Evolutionary conservation across 2,113 vertebrate species (phyloP).

Genomic region (Hiodon tergisus): DNA sequence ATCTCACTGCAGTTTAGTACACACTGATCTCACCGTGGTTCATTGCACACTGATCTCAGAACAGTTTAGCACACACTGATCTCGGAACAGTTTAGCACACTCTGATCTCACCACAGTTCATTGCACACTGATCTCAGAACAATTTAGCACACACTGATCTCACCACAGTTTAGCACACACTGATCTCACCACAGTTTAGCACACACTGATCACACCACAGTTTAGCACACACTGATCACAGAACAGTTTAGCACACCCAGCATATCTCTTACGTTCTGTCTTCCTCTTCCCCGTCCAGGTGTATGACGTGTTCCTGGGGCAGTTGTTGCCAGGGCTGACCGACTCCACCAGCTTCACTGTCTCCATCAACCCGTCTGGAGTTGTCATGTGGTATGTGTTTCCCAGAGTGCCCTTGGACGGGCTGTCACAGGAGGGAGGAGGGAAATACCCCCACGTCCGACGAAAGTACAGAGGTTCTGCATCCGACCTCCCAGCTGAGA

Average conservation of each 20-base stretch:
- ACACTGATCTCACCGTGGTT: too few species aligned
- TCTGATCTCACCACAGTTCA: too few species aligned
- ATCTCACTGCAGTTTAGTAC: not conserved
- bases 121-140: too few species aligned
- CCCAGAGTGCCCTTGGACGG: conserved; percentile 34
- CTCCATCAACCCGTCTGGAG: conserved; percentile 78
- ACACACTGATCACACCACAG: too few species aligned
- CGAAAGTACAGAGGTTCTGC: not conserved
- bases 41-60: too few species aligned
- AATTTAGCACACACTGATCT: too few species aligned
- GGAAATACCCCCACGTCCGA: not conserved
- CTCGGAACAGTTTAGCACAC: too few species aligned
- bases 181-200: too few species aligned
- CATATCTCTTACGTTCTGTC: not conserved
- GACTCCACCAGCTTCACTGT: conserved; percentile 68
- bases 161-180: too few species aligned
- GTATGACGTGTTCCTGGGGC: conserved; percentile 60
- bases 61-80: too few species aligned
- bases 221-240: too few species aligned
- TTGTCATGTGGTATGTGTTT: conserved; percentile 86
- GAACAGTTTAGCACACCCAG: not conserved
- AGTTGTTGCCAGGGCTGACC: conserved; percentile 49
- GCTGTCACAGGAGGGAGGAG: conserved; percentile 8
- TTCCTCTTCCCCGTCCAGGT: conserved; percentile 49
- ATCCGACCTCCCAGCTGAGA: not conserved